A percentile compares a stretch with the other conserved stretches of the same genome.
phyloP scores from a whole-genome alignment of 2,888 invertebrate genomes.

The Sarcophaga rosellei region DNA sequence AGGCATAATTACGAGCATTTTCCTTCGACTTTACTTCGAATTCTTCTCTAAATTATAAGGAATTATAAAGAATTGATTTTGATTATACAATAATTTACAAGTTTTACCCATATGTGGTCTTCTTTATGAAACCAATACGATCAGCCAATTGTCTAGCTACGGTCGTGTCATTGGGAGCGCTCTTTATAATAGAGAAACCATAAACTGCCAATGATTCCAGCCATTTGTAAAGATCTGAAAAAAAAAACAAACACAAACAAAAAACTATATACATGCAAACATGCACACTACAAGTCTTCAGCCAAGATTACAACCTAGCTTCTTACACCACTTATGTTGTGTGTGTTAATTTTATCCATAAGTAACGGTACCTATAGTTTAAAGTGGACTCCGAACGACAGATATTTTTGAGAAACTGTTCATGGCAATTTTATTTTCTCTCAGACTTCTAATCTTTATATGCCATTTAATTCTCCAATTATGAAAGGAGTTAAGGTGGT shows the following conservation, averaged over 20 bases:
- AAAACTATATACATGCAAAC: too few relatives aligned
- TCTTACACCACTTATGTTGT: too few relatives aligned
- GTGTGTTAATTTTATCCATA: too few relatives aligned
- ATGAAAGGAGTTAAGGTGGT: too few relatives aligned
- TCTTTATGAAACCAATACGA: conserved; percentile 86
- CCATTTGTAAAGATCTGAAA: conserved; percentile 82
- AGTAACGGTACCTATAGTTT: too few relatives aligned
- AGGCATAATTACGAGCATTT: conserved; percentile 88
- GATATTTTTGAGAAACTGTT: too few relatives aligned
- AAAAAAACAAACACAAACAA: background rate
- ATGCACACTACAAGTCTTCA: too few relatives aligned
- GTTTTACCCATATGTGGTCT: conserved; percentile 87
- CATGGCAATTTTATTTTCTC: too few relatives aligned
- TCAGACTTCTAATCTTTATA: too few relatives aligned
- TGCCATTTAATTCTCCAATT: too few relatives aligned
- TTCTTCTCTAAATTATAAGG: conserved; percentile 81
- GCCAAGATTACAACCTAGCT: too few relatives aligned
- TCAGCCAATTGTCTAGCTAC: conserved; percentile 83
- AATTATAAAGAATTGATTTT: background rate
- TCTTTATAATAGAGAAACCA: conserved; percentile 85
- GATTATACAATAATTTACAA: background rate
- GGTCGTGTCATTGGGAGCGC: conserved; percentile 83
- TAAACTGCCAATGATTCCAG: conserved; percentile 84
- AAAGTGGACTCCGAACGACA: too few relatives aligned
- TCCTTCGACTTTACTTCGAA: conserved; percentile 85